Evolutionary conservation across 2,113 vertebrate species (phyloP).

Genomic region (Xiphophorus couchianus): DNA sequence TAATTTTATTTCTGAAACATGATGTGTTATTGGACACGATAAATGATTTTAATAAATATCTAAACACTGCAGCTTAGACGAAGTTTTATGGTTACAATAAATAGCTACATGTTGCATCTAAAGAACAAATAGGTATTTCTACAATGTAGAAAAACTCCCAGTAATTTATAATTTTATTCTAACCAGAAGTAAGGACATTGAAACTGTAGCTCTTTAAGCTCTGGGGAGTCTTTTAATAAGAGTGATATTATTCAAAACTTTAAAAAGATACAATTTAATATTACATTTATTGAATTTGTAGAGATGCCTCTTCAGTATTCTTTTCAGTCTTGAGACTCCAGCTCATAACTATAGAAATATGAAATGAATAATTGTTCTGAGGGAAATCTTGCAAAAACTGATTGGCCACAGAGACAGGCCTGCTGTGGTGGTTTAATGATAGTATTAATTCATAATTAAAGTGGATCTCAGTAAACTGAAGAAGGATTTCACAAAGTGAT

Average conservation of each 20-base stretch:
- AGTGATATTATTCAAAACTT: neutral
- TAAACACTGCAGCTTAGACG: too few relatives aligned
- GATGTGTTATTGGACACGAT: too few relatives aligned
- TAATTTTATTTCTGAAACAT: neutral
- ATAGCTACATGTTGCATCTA: too few relatives aligned
- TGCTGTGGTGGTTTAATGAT: slow-evolving; percentile 1
- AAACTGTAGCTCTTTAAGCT: neutral
- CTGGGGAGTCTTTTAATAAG: neutral
- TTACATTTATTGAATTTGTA: slow-evolving; percentile 3
- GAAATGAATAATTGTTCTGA: slow-evolving; percentile 1
- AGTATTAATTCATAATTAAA: slow-evolving; percentile 33
- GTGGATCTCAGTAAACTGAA: slow-evolving; percentile 9
- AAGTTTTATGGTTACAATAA: too few relatives aligned
- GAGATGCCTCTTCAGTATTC: neutral
- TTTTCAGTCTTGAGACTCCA: neutral
- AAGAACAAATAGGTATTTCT: too few relatives aligned
- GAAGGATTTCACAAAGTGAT: neutral
- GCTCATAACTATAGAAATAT: slow-evolving; percentile 1
- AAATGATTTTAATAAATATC: too few relatives aligned
- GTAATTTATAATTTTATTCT: neutral
- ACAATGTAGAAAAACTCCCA: too few relatives aligned
- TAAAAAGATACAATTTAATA: slow-evolving; percentile 10
- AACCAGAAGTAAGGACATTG: neutral
- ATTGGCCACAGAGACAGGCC: neutral
- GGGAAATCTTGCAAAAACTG: slow-evolving; percentile 17